Base-by-base conservation (phyloP, 2,888 invertebrate species). In the Hydriomena furcata region DNA sequence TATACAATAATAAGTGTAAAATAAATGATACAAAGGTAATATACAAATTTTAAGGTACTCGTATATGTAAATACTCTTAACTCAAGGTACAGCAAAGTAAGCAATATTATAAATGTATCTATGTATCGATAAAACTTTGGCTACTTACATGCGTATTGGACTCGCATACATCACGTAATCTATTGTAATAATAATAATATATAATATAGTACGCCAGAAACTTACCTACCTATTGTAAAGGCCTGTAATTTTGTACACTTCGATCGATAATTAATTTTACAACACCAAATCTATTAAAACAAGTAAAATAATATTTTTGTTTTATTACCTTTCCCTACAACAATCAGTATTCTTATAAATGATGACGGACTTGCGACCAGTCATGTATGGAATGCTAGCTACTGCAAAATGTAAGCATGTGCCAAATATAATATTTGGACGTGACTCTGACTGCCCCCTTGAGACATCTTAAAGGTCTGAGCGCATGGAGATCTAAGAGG, bases 221-320 rank as follows among this genome's bases (percentile, higher is more conserved):
- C 68, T 73, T 76, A 78, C 71, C 75, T 82, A 79, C 67, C 71
- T 78, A 79, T 71, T 83, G 73, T 84, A 85, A 84, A 82, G 74
- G 79, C 82, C 84, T 86, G 88, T 84, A 86, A 85, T 88, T 89
- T 88, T 88, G 81, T 88, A 88, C 89, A 88, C 84, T 73, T 79
- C 76, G 76, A 82, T 80, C 82, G 76, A 82, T 81, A 78, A 81
- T 82, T 85, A 79, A 82, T 86, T 86, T 85, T 50, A 54, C 54
- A 61, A 55, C 54, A 56, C 44, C 50, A 49, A 58, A 51, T 59
- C 49, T 47, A 60, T 55, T 56, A 62, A 58, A 48, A 58, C 40
- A 53, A 43, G 51, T 43, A 46, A 53, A 51, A 35, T 54, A 37
- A 38, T 11, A 24, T 44, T 28, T 23, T 49, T 52, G 53, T 64